These are phyloP conservation scores for Macroramphosus scolopax DNA, from an alignment of 2,797 vertebrate genomes.

Conservation along the genomic window DNA sequence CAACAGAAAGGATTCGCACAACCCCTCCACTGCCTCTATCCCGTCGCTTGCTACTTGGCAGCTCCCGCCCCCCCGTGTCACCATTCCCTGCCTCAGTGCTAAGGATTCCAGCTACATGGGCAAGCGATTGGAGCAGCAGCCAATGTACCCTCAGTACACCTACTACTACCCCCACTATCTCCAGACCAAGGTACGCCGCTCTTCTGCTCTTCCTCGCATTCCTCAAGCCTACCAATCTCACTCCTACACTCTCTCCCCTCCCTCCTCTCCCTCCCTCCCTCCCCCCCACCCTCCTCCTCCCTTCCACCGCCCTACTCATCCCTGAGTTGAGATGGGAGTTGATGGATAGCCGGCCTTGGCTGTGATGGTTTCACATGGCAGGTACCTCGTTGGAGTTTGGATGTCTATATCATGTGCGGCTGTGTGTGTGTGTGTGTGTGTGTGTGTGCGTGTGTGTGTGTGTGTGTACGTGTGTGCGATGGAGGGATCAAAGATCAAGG, in stretches of 20 bases:
- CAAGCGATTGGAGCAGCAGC: constrained; percentile 98
- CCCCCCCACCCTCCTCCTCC: background rate
- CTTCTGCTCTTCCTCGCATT: constrained; percentile 41
- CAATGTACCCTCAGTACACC: constrained; percentile 99
- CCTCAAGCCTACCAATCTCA: constrained; percentile 42
- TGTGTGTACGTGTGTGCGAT: constrained; percentile 18
- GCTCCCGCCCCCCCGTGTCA: constrained; percentile 64
- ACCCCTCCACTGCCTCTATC: constrained; percentile 41
- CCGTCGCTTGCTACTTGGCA: constrained; percentile 58
- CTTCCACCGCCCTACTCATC: constrained; percentile 29
- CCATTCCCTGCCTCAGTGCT: constrained; percentile 87
- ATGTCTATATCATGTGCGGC: constrained; percentile 49
- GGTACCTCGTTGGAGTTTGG: constrained; percentile 50
- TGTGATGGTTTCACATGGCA: constrained; percentile 62
- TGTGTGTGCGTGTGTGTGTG: constrained; percentile 11
- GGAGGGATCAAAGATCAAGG: constrained; percentile 52
- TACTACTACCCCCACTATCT: constrained; percentile 98
- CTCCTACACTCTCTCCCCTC: constrained; percentile 27
- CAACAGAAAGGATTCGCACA: constrained; percentile 52
- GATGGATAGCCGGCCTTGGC: constrained; percentile 68
- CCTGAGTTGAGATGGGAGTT: constrained; percentile 59
- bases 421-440: constrained; percentile 25
- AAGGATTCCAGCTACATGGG: constrained; percentile 99
- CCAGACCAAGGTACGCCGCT: constrained; percentile 91
- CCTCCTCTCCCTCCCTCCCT: constrained; percentile 2